Percentiles rank a stretch among this genome's conserved stretches.
Conservation (phyloP, 2,888 invertebrate species). For the Chloromyia formosa region DNA sequence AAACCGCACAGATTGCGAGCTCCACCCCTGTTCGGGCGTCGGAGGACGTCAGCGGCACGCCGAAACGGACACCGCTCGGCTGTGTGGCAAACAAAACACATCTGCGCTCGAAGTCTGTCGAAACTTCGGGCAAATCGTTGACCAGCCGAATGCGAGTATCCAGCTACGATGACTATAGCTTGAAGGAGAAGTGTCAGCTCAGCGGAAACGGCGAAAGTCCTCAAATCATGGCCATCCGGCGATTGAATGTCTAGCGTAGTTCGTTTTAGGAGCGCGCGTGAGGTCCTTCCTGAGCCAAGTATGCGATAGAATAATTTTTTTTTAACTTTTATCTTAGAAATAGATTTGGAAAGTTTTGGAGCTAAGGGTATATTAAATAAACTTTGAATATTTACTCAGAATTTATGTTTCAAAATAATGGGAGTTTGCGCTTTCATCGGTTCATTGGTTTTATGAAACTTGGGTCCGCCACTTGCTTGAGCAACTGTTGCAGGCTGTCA, state of each 20-base stretch:
- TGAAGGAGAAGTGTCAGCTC: conserved; percentile 13
- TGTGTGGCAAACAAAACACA: conserved; percentile 48
- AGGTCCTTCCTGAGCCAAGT: neutral
- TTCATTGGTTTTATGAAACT: too few relatives aligned
- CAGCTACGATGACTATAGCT: conserved; percentile 45
- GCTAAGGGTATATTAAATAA: too few relatives aligned
- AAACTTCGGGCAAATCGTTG: conserved; percentile 39
- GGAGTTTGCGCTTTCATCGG: too few relatives aligned
- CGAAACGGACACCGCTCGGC: conserved; percentile 47
- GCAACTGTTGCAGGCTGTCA: too few relatives aligned
- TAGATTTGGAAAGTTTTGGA: too few relatives aligned
- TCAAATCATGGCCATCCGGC: neutral
- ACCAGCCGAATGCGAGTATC: conserved; percentile 14
- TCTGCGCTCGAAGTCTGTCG: conserved; percentile 45
- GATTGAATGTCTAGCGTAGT: conserved; percentile 12
- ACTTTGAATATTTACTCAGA: too few relatives aligned
- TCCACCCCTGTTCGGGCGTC: conserved; percentile 28
- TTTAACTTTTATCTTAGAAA: too few relatives aligned
- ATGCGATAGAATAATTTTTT: too few relatives aligned
- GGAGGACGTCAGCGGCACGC: neutral
- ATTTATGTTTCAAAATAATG: too few relatives aligned
- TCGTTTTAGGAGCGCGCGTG: neutral
- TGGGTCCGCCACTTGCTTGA: too few relatives aligned
- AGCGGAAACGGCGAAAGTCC: conserved; percentile 7
- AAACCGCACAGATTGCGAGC: conserved; percentile 20